Evolutionary conservation across 2,888 invertebrate genomes (phyloP), one percentile per base, ranked within the genome.

Genomic region (Aleiodes alternator): DNA sequence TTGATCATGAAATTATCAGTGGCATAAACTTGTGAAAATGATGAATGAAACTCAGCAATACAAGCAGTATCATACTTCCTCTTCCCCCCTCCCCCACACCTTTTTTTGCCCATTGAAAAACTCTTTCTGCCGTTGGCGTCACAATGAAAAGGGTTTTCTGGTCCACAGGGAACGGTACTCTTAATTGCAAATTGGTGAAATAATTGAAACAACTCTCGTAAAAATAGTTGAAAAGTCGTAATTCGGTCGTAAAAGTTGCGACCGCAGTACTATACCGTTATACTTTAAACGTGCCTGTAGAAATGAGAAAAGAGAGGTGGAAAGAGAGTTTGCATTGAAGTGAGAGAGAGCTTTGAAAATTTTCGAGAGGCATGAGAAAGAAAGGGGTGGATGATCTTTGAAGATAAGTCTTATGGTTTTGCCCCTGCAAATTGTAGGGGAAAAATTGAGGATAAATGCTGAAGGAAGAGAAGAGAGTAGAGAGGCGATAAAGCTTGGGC

Each of bases 131-230:
- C 61, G 31, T 66, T 70, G 64, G 57, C 66, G 53, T 56, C 69
- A 61, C 75, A 68, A 71, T 75, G 75, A 72, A 75, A 71, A 71
- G 74, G 76, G 72, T 59, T 69, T 61, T 64, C 29, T 38, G 72
- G 73, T 73, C 50, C 69, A 16, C 80, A 78, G 79, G 80, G 80
- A 82, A 82, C 82, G 43, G 80, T 80, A 82, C 84, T 87, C 87
- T 88, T 89, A 88, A 89, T 88, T 88, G 87, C 89, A 88, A 89
- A 89, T 88, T 89, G 87, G 88, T 85, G 87, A 88, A 89, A 89
- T 89, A 89, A 89, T 89, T 89, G 89, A 89, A 89, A 89, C 89
- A 87, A 88, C 88, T 88, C 86, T 88, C 89, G 87, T 89, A 89
- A 89, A 89, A 88, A 89, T 88, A 89, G 89, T 89, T 88, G 84